These are phyloP conservation scores for Sigmodon hispidus DNA, from an alignment of 2,113 vertebrate genomes.

Conservation along the genomic window DNA sequence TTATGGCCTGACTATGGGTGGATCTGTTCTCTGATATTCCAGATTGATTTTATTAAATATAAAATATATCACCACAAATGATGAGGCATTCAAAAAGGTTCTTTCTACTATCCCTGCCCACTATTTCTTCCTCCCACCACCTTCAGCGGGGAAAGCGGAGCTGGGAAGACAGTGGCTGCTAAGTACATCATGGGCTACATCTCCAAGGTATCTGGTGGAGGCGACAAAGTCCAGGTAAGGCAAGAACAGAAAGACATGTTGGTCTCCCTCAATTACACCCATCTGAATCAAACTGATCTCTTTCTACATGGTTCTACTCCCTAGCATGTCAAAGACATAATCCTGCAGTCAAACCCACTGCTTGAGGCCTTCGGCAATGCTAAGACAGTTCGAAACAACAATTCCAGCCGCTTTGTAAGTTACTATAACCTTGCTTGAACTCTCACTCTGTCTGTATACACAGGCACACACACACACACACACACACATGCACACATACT, in stretches of 20 bases:
- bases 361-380: conserved; percentile 98
- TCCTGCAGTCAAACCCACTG: conserved; percentile 96
- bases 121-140: neutral
- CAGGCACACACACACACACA: neutral
- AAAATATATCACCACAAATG: too few relatives aligned
- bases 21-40: too few relatives aligned
- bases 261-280: too few relatives aligned
- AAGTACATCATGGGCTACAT: conserved; percentile 99
- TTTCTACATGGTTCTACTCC: neutral
- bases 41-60: too few relatives aligned
- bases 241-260: neutral
- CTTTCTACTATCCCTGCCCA: neutral
- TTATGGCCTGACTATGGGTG: too few relatives aligned
- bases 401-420: conserved; percentile 98
- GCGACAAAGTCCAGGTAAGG: conserved; percentile 96
- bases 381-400: conserved; percentile 97
- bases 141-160: conserved; percentile 95
- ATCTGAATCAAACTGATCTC: neutral
- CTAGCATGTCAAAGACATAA: conserved; percentile 98
- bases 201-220: conserved; percentile 98
- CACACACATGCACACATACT: neutral
- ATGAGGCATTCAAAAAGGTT: neutral
- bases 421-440: neutral
- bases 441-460: neutral
- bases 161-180: conserved; percentile 97